phyloP scores from a whole-genome alignment of 2,113 vertebrate species.

The Urocynchramus pylzowi region DNA sequence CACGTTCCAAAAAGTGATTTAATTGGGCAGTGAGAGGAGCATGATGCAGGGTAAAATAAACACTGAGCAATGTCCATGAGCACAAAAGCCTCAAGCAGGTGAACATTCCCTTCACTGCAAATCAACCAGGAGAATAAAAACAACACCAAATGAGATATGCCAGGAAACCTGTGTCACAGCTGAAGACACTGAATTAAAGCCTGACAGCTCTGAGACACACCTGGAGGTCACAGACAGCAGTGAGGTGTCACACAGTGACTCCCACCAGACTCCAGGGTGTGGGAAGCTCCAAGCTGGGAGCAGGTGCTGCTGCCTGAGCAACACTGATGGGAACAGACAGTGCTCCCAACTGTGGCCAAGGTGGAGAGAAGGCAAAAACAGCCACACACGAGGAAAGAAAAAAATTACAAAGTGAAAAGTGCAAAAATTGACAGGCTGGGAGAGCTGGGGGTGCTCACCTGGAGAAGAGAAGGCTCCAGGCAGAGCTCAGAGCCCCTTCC shows the following conservation, averaged over 20 bases:
- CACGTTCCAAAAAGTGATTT: neutral
- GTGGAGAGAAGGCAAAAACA: neutral
- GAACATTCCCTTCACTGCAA: neutral
- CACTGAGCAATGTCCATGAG: neutral
- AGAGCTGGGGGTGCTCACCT: neutral
- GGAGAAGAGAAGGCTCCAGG: neutral
- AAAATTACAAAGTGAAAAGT: accelerated
- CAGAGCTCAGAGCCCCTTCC: accelerated
- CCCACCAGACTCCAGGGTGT: neutral
- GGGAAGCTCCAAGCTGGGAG: neutral
- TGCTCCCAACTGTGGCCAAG: neutral
- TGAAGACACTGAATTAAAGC: neutral
- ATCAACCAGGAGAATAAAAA: neutral
- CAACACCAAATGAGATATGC: neutral
- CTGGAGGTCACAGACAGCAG: neutral
- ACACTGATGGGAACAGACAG: neutral
- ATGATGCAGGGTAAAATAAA: neutral
- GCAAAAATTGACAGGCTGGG: neutral
- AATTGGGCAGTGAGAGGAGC: neutral
- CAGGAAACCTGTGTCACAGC: neutral
- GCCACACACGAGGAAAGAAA: accelerated
- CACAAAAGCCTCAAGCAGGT: neutral
- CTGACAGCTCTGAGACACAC: neutral
- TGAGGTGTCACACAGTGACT: neutral
- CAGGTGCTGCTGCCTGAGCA: neutral